Base-by-base conservation (phyloP, 1,140 invertebrate species). In the Coelopa frigida region DNA sequence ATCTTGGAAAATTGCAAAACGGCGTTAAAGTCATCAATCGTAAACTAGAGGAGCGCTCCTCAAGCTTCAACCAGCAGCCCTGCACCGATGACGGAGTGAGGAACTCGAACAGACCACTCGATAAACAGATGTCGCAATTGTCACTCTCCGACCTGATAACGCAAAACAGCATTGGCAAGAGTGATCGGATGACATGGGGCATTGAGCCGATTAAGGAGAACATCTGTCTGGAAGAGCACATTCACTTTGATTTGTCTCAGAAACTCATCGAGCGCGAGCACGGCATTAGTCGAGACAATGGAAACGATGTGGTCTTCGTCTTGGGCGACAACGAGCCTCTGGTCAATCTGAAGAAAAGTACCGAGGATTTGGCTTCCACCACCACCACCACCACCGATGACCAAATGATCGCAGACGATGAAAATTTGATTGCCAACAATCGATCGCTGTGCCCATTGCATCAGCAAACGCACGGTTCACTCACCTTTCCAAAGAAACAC, bases 321-420 rank as follows among this genome's bases (percentile, higher is more conserved):
- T 70, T 87, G 11, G 85, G 85, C n/a, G 83, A 83, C 39, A 78
- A 86, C 59, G 83, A 86, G 36, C 77, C 78, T 53, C 57, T 81
- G 41, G 72, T 81, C 2, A 67, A 69, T 48, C 44, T 69, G 12
- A 69, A 65, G 46, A 65, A 63, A 48, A 68, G 64, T 46, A 63
- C 39, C 43, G 64, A 68, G 46, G 60, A 68, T 56, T 57, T 68
- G 17, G 52, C 20, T 21, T 42, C 31, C 2, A 51, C 49, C 3
- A 6, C 27, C 8, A 29, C 27, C 8, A 39, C 23, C 24, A 18
- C 29, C 22, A 36, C 35, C 6, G 27, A 37, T 33, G 20, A 18
- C 5, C 14, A 10, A 11, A 43, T 22, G 11, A 2, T 20, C 32
- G n/a, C 32, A 20, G 22, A 12, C 20, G 24, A 41, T 5, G 15